Conservation (phyloP, 37 sponge, comb jelly and placozoan species). For the Beroe ovata region DNA sequence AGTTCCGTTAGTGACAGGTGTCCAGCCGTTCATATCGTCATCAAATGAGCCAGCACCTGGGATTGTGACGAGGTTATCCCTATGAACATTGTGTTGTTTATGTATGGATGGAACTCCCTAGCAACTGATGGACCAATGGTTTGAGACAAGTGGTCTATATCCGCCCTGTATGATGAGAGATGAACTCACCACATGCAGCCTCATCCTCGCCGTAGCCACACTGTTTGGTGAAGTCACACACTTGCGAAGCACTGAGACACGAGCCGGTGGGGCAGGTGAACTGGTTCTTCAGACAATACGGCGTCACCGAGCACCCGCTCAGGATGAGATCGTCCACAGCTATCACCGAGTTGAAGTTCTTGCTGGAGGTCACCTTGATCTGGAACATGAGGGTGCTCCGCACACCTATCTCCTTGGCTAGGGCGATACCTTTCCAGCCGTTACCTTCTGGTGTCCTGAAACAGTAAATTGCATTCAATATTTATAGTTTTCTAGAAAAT, state of each 20-base stretch:
- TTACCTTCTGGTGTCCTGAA: slow-evolving; percentile 21
- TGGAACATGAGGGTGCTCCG: slow-evolving; percentile 59
- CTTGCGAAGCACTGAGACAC: slow-evolving; percentile 16
- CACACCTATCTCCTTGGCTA: background rate
- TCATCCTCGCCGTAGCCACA: slow-evolving; percentile 43
- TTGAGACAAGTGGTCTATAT: too few relatives aligned
- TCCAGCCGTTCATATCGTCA: slow-evolving; percentile 55
- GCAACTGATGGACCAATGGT: too few relatives aligned
- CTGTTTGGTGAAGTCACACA: slow-evolving; percentile 63
- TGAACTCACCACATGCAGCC: slow-evolving; percentile 11
- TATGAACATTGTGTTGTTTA: too few relatives aligned
- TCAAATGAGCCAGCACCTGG: slow-evolving; percentile 54
- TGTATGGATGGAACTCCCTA: too few relatives aligned
- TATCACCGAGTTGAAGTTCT: slow-evolving; percentile 41
- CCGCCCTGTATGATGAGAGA: too few relatives aligned
- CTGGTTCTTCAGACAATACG: slow-evolving; percentile 61
- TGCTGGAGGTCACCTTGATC: slow-evolving; percentile 26
- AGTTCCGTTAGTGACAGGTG: background rate
- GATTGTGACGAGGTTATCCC: too few relatives aligned
- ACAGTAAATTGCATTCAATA: too few relatives aligned
- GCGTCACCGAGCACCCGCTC: slow-evolving; percentile 48
- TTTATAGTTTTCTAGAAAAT: too few relatives aligned
- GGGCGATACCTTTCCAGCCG: slow-evolving; percentile 62
- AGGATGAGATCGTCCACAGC: slow-evolving; percentile 29
- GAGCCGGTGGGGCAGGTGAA: slow-evolving; percentile 65